Conservation (phyloP, 2,797 vertebrate genomes). For the Tinamus major region DNA sequence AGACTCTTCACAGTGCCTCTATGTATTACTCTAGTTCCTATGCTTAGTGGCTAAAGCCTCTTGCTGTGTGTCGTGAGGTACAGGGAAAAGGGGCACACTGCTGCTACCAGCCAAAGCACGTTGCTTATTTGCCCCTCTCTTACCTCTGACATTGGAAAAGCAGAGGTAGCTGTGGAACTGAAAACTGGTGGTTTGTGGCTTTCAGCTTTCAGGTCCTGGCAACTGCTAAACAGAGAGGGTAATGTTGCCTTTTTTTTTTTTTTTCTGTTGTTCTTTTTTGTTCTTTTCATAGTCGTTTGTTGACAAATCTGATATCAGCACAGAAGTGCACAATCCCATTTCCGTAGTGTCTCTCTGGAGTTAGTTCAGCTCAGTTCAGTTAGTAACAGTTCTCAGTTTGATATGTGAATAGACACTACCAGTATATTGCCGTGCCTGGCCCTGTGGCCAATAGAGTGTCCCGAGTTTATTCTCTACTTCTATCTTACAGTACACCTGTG, state of each 20-base stretch:
- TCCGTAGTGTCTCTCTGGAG: background rate
- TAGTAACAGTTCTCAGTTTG: no score
- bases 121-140: background rate
- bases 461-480: background rate
- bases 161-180: background rate
- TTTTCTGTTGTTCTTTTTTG: no score
- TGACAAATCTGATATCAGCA: background rate
- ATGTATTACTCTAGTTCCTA: rapidly evolving
- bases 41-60: background rate
- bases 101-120: background rate
- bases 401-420: background rate
- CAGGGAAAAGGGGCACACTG: background rate
- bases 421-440: background rate
- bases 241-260: background rate
- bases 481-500: background rate
- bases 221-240: background rate
- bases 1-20: rapidly evolving
- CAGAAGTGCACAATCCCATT: background rate
- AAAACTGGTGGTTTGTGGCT: background rate
- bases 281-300: background rate
- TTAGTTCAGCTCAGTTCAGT: no score
- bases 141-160: background rate
- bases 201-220: background rate
- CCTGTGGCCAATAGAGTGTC: background rate
- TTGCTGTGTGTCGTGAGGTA: background rate